Evolutionary conservation across 2,797 vertebrate genomes (phyloP).

Genomic region (Coranthus polyacanthus): DNA sequence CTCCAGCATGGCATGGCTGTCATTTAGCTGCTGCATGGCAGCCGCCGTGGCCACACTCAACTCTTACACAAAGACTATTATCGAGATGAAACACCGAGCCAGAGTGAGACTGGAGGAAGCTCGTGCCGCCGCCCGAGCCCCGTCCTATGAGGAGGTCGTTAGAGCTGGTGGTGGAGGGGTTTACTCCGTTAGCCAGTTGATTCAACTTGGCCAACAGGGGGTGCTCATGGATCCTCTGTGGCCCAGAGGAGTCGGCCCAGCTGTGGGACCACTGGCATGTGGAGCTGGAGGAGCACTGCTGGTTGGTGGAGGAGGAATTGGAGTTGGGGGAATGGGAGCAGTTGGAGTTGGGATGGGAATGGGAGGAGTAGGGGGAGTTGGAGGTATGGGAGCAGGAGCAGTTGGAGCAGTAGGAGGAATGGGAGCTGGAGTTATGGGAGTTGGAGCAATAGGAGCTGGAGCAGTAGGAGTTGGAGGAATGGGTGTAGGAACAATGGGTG

Average conservation of each 20-base stretch:
- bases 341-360: conserved; percentile 10
- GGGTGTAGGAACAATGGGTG: background rate
- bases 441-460: background rate
- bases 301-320: conserved; percentile 64
- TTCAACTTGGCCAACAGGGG: conserved; percentile 80
- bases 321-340: conserved; percentile 49
- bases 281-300: conserved; percentile 60
- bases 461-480: conserved; percentile 13
- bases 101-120: conserved; percentile 91
- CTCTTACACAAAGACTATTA: conserved; percentile 97
- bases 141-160: conserved; percentile 82
- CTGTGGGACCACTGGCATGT: conserved; percentile 64
- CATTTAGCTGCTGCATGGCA: conserved; percentile 97
- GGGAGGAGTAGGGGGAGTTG: background rate
- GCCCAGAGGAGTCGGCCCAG: conserved; percentile 69
- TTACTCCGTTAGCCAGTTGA: conserved; percentile 84
- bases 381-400: background rate
- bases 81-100: conserved; percentile 94
- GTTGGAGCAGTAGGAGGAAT: background rate
- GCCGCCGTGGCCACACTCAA: conserved; percentile 96
- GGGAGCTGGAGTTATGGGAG: conserved; percentile 16
- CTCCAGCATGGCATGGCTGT: conserved; percentile 94
- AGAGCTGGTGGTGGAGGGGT: conserved; percentile 49
- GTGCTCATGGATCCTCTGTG: conserved; percentile 74
- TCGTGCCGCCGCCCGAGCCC: conserved; percentile 79